A percentile compares a stretch with the other conserved stretches of the same genome.
Conservation (phyloP, 2,888 invertebrate species). For the Stenchaetothrips biformis region DNA sequence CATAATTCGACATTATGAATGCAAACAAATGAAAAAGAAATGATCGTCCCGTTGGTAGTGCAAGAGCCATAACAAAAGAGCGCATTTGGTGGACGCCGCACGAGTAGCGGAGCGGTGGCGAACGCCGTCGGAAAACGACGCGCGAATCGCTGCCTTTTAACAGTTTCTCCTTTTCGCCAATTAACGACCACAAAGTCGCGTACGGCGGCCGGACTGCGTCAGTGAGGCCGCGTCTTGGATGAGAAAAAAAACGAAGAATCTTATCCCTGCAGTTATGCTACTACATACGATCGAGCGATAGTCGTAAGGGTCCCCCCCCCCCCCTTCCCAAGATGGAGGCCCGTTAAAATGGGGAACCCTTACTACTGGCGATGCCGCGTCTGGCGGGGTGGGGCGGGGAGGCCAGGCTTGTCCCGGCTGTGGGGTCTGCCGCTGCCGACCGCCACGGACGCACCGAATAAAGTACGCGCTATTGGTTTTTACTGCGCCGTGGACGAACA, state of each 20-base stretch:
- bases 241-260: not conserved
- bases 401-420: not conserved
- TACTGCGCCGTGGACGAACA: not conserved
- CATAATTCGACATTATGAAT: too few species aligned
- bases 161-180: too few species aligned
- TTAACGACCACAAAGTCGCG: too few species aligned
- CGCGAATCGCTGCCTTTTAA: too few species aligned
- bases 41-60: too few species aligned
- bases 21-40: too few species aligned
- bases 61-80: too few species aligned
- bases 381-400: not conserved
- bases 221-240: not conserved
- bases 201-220: not conserved
- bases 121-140: too few species aligned
- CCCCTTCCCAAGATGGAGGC: not conserved
- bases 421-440: not conserved
- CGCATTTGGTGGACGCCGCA: too few species aligned
- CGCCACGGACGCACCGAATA: not conserved
- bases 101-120: too few species aligned
- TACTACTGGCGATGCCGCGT: not conserved
- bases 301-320: not conserved
- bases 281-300: too few species aligned
- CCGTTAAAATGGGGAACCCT: not conserved
- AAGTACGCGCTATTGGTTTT: constrained; percentile 2
- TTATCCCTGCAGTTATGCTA: too few species aligned